A percentile compares a stretch with the other conserved stretches of the same genome.
Evolutionary conservation across 2,888 invertebrate species (phyloP).

Genomic region (Seladonia tumulorum): DNA sequence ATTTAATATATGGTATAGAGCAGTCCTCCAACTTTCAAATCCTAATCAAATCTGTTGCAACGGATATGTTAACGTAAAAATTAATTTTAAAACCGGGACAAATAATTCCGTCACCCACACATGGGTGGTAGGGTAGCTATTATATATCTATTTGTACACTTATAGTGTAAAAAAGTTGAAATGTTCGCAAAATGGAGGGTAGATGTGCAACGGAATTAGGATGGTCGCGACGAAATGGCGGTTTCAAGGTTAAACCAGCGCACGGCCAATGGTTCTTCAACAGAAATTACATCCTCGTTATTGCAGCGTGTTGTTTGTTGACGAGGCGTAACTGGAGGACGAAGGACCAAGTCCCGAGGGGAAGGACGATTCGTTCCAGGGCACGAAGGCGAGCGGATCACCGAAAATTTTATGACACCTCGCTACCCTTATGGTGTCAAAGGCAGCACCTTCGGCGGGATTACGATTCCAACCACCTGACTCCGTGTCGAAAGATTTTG

Average conservation of each 20-base stretch:
- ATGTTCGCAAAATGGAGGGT: not conserved
- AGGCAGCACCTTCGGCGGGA: conserved; percentile 59
- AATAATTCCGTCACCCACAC: no score
- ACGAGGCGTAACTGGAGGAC: conserved; percentile 30
- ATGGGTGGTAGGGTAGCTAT: no score
- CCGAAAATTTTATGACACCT: conserved; percentile 64
- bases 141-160: no score
- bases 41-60: no score
- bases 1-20: no score
- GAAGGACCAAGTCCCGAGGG: conserved; percentile 16
- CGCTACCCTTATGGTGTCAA: conserved; percentile 80
- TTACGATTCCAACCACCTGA: conserved; percentile 74
- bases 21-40: no score
- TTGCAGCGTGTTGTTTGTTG: conserved; percentile 28
- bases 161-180: not conserved
- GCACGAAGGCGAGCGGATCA: conserved; percentile 25
- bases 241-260: conserved; percentile 28
- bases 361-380: conserved; percentile 65
- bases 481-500: conserved; percentile 74
- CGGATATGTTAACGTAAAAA: no score
- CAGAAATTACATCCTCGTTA: conserved; percentile 54
- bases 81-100: no score
- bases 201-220: not conserved
- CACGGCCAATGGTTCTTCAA: not conserved
- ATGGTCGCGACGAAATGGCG: conserved; percentile 24